Evolutionary conservation across 2,797 vertebrate species (phyloP), one percentile per base, ranked within the genome.

Genomic region (Megalops cyprinoides): DNA sequence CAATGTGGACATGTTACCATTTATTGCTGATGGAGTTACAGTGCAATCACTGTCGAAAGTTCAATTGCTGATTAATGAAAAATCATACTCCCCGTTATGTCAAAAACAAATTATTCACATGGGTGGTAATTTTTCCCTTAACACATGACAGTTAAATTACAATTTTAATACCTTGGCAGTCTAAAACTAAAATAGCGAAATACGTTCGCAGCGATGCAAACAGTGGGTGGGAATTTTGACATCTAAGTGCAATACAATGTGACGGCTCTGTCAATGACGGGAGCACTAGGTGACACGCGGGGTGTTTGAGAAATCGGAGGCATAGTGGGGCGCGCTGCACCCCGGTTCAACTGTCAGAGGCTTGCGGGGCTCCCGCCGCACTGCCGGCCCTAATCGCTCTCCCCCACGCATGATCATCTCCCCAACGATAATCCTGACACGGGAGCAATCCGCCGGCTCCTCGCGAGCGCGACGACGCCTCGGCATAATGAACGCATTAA

Each of bases 341-440:
- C 76, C 81, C 67, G 31, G 81, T 71, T 58, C 65, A 73, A 71
- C 81, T 78, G 76, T 82, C 76, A 82, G 74, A 76, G 74, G 74
- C 74, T 76, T n/a, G 48, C 51, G 74, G 74, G 74, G 81, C 51
- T 65, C 76, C 76, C 53, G 25, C 76, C 42, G 51, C 23, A 53
- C 76, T 53, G 25, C 80, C 51, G 62, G 75, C 76, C 75, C 76
- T 81, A 81, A 77, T 82, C 75, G 39, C 53, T 25, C 49, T 74
- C 60, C 78, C 73, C 28, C 67, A 74, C 79, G 46, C 76, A 12
- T 74, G 71, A 81, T 76, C 67, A 71, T 79, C 77, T 79, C 53
- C 74, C 58, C 60, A 10, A 79, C 76, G 49, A 60, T 82, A 82
- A 82, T 82, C 81, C 83, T 78, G 83, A 82, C 83, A 77, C 65